These are phyloP conservation scores for Mus spretus DNA, from an alignment of 2,797 vertebrate species.

Conservation along the genomic window DNA sequence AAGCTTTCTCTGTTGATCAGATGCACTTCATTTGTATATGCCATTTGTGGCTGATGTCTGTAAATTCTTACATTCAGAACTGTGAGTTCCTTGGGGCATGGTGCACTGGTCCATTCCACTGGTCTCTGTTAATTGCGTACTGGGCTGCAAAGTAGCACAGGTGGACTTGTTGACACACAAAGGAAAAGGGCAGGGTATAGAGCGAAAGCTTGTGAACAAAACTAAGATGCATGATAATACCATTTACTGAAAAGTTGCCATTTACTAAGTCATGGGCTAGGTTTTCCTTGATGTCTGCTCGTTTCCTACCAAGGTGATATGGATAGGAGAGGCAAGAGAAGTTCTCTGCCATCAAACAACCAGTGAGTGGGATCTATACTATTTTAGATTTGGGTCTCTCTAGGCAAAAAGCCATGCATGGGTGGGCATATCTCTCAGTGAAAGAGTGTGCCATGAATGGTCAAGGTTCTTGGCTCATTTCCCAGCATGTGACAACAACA, in stretches of 20 bases:
- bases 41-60: background rate
- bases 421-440: background rate
- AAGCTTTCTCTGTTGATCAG: background rate
- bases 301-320: no score
- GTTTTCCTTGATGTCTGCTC: background rate
- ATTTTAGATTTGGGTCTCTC: background rate
- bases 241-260: background rate
- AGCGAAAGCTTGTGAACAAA: background rate
- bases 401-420: background rate
- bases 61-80: background rate
- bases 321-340: background rate
- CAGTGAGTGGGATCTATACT: background rate
- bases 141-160: no score
- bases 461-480: background rate
- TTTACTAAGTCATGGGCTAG: no score
- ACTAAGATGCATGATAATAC: background rate
- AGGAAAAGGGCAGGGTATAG: background rate
- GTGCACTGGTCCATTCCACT: no score
- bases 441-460: background rate
- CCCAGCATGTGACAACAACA: background rate
- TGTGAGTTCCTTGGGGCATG: background rate
- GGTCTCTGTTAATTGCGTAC: accelerated
- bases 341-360: background rate
- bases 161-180: background rate
- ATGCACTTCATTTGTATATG: background rate